Conservation (phyloP, 2,888 invertebrate species). For the Amblyteles armatorius region DNA sequence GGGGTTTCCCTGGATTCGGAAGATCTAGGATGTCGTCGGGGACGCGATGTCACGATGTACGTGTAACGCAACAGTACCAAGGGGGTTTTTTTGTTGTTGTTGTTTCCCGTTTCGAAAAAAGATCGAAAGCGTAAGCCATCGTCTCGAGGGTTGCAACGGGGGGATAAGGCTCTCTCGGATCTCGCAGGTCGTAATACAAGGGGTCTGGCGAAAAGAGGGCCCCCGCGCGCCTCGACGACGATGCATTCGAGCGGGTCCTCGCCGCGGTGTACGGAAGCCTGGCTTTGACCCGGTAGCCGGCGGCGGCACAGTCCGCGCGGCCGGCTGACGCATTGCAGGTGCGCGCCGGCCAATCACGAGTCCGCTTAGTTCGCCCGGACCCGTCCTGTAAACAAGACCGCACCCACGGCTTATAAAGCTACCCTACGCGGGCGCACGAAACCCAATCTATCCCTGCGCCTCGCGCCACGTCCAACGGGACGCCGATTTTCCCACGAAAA, state of each 20-base stretch:
- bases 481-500: constrained; percentile 62
- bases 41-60: neutral
- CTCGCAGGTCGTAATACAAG: constrained; percentile 14
- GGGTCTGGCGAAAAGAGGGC: constrained; percentile 2
- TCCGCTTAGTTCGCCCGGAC: constrained; percentile 86
- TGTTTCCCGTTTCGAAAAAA: neutral
- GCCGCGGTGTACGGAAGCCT: constrained; percentile 70
- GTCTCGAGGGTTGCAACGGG: constrained; percentile 14
- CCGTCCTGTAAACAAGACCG: constrained; percentile 90
- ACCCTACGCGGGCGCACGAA: constrained; percentile 88
- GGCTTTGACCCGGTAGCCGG: constrained; percentile 83
- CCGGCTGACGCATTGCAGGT: constrained; percentile 94
- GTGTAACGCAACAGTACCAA: neutral
- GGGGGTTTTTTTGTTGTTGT: neutral
- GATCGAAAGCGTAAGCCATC: constrained; percentile 13
- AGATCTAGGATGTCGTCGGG: constrained; percentile 2
- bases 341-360: constrained; percentile 92
- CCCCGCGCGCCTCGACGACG: constrained; percentile 33
- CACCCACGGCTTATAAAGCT: constrained; percentile 88
- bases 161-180: neutral
- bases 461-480: constrained; percentile 62
- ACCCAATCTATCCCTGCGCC: constrained; percentile 80
- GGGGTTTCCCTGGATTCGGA: constrained; percentile 7
- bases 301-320: constrained; percentile 85
- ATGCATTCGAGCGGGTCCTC: constrained; percentile 46